A percentile compares a stretch with the other conserved stretches of the same genome.
Conservation (phyloP, 1,140 invertebrate species). For the Capitella teleta region DNA sequence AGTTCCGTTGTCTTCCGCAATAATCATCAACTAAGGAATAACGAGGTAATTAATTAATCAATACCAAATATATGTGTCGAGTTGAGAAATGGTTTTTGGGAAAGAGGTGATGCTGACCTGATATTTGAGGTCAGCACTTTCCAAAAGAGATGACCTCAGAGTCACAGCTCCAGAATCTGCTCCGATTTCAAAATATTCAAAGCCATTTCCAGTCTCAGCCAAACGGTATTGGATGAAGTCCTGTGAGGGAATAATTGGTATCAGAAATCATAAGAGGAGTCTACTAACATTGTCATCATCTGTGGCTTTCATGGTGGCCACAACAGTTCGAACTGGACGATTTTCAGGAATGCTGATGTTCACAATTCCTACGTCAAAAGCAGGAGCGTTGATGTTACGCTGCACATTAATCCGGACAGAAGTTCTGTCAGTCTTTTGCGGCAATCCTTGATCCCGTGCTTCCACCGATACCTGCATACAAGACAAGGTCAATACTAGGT, state of each 20-base stretch:
- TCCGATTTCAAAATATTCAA: too few relatives aligned
- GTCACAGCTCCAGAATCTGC: too few relatives aligned
- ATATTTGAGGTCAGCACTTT: too few relatives aligned
- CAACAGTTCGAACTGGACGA: not conserved
- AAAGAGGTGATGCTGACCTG: too few relatives aligned
- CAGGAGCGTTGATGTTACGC: not conserved
- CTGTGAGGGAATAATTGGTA: too few relatives aligned
- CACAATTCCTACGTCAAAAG: not conserved
- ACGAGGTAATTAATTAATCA: too few relatives aligned
- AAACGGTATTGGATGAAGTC: too few relatives aligned
- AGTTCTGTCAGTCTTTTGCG: not conserved
- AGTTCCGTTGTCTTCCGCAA: conserved; percentile 3
- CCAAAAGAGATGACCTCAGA: too few relatives aligned
- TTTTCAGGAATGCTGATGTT: not conserved
- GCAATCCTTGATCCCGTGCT: not conserved
- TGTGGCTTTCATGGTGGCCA: not conserved
- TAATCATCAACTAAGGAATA: conserved; percentile 1
- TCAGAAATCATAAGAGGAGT: too few relatives aligned
- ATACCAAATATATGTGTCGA: too few relatives aligned
- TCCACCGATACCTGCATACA: not conserved
- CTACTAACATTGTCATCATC: not conserved
- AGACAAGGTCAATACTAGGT: not conserved
- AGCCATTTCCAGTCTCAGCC: too few relatives aligned
- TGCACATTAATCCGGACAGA: not conserved
- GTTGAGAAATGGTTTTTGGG: too few relatives aligned